Evolutionary conservation across 2,888 invertebrate species (phyloP).

Genomic region (Heliconius erato): DNA sequence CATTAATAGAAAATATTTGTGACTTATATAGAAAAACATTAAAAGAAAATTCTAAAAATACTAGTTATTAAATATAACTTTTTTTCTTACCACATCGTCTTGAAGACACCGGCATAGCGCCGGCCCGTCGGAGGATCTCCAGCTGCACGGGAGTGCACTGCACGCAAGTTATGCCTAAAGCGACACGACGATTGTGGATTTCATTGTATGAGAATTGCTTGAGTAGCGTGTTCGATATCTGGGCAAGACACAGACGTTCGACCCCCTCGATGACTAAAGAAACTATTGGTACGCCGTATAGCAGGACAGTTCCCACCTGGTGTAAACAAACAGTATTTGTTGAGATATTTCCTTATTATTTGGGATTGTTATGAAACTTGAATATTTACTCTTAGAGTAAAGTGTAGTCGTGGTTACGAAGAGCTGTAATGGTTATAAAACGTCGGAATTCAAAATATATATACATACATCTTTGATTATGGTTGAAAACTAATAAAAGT

Average conservation of each 20-base stretch:
- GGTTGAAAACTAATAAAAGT: too few relatives aligned
- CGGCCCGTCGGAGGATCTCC: conserved; percentile 96
- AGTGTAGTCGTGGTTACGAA: too few relatives aligned
- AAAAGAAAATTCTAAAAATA: too few relatives aligned
- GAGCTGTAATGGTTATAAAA: too few relatives aligned
- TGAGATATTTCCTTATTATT: too few relatives aligned
- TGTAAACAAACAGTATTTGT: not conserved
- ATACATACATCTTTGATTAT: too few relatives aligned
- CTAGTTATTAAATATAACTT: not conserved
- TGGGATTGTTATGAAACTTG: not conserved
- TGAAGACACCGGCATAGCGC: conserved; percentile 97
- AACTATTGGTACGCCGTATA: conserved; percentile 97
- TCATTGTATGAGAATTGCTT: conserved; percentile 99
- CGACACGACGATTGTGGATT: conserved; percentile 98
- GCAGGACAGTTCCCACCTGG: conserved; percentile 94
- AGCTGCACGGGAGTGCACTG: conserved; percentile 98
- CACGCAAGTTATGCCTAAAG: conserved; percentile 92
- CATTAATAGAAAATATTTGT: too few relatives aligned
- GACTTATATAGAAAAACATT: too few relatives aligned
- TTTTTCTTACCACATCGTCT: conserved; percentile 89
- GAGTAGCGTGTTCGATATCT: conserved; percentile 97
- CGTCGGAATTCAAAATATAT: too few relatives aligned
- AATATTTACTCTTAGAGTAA: too few relatives aligned
- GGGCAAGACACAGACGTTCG: conserved; percentile 97
- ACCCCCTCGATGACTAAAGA: conserved; percentile 96